These are phyloP conservation scores for Cephalopholis sonnerati DNA, from an alignment of 2,113 vertebrate genomes.

Conservation along the genomic window DNA sequence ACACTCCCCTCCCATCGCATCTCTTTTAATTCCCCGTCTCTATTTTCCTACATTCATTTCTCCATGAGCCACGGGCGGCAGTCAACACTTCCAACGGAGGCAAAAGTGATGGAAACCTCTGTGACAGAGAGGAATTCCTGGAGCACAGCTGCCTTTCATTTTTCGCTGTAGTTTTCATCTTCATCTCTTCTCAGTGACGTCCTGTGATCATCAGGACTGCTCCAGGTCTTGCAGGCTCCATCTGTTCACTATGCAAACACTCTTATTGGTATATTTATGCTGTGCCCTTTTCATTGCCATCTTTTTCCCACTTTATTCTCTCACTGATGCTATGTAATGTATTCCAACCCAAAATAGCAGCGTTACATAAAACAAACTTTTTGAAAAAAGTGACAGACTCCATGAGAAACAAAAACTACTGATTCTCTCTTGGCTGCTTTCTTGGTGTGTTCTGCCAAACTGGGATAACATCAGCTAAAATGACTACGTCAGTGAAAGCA, in stretches of 20 bases:
- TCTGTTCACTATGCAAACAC: slow-evolving; percentile 49
- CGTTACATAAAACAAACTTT: slow-evolving; percentile 43
- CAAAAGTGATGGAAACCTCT: slow-evolving; percentile 47
- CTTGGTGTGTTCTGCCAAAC: slow-evolving; percentile 37
- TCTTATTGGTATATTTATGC: slow-evolving; percentile 24
- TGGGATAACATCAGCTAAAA: slow-evolving; percentile 35
- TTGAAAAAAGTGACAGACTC: slow-evolving; percentile 1
- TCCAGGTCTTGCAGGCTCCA: slow-evolving; percentile 27
- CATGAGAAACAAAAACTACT: slow-evolving; percentile 42
- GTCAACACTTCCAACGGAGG: slow-evolving; percentile 43
- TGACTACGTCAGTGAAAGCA: slow-evolving; percentile 29
- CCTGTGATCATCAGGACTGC: slow-evolving; percentile 28
- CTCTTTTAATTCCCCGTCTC: slow-evolving; percentile 4
- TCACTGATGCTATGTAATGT: slow-evolving; percentile 9
- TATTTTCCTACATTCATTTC: slow-evolving; percentile 35
- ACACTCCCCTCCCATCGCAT: slow-evolving; percentile 2
- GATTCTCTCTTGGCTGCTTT: slow-evolving; percentile 35
- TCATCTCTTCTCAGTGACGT: slow-evolving; percentile 2
- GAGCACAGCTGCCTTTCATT: slow-evolving; percentile 35
- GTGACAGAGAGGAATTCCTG: slow-evolving; percentile 19
- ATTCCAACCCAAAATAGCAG: slow-evolving; percentile 38
- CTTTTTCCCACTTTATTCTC: slow-evolving; percentile 41
- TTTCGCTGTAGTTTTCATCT: slow-evolving; percentile 9
- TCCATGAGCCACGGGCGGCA: slow-evolving; percentile 17
- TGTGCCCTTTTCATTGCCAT: slow-evolving; percentile 24